Evolutionary conservation across 1,140 invertebrate species (phyloP).

Genomic region (Aphidius gifuensis): DNA sequence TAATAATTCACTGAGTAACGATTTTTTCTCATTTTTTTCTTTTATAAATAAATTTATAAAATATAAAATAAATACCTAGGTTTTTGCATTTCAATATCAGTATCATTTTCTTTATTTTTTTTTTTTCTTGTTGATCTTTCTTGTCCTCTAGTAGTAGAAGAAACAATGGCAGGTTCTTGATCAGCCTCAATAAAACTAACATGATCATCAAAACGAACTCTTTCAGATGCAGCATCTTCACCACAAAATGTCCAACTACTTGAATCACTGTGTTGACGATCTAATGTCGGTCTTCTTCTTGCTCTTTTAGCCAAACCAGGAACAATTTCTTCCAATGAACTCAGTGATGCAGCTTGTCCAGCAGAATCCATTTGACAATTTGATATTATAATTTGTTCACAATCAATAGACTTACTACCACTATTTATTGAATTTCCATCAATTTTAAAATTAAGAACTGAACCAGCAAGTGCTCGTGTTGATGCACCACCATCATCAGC

Average conservation of each 20-base stretch:
- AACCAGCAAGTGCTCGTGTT: conserved; percentile 73
- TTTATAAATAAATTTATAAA: not conserved
- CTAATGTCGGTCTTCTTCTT: conserved; percentile 42
- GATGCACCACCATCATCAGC: conserved; percentile 68
- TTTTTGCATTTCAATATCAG: conserved; percentile 36
- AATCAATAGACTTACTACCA: conserved; percentile 37
- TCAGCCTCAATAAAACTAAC: conserved; percentile 54
- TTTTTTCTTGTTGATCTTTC: conserved; percentile 36
- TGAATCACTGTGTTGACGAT: conserved; percentile 49
- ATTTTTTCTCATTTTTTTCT: too few relatives aligned
- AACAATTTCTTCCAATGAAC: conserved; percentile 55
- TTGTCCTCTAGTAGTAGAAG: conserved; percentile 21
- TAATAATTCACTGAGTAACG: not conserved
- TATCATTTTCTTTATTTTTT: conserved; percentile 45
- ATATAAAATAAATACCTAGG: conserved; percentile 27
- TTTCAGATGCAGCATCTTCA: conserved; percentile 62
- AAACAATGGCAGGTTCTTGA: conserved; percentile 32
- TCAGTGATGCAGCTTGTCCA: conserved; percentile 53
- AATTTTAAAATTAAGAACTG: conserved; percentile 70
- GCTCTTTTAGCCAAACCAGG: conserved; percentile 49
- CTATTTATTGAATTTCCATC: conserved; percentile 42
- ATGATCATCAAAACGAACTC: conserved; percentile 60
- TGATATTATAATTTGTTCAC: conserved; percentile 37
- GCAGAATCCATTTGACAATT: conserved; percentile 43
- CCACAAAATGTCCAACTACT: conserved; percentile 48